phyloP scores from a whole-genome alignment of 2,888 invertebrate species.

The Rhagonycha fulva region DNA sequence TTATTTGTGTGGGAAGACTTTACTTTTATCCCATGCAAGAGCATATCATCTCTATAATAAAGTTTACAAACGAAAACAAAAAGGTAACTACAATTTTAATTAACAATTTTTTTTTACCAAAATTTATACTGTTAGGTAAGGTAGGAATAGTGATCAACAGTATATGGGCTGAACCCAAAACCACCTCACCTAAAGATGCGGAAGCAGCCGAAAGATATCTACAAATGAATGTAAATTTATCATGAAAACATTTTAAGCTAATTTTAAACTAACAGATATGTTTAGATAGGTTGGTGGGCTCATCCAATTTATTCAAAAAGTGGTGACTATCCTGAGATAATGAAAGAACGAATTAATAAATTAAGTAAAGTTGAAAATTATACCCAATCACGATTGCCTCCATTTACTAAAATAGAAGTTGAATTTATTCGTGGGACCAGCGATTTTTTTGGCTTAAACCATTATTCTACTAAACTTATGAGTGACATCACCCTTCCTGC shows the following conservation, averaged over 20 bases:
- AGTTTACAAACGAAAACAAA: conserved; percentile 53
- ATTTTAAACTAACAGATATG: conserved; percentile 24
- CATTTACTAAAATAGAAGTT: conserved; percentile 54
- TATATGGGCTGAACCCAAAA: conserved; percentile 61
- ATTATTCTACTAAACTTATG: conserved; percentile 61
- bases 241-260: too few relatives aligned
- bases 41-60: conserved; percentile 64
- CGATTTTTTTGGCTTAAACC: conserved; percentile 71
- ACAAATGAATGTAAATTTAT: conserved; percentile 59
- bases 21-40: conserved; percentile 67
- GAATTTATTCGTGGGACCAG: conserved; percentile 55
- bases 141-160: conserved; percentile 63
- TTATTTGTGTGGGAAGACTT: conserved; percentile 66
- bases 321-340: conserved; percentile 60
- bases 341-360: conserved; percentile 54
- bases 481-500: conserved; percentile 42
- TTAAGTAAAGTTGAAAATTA: conserved; percentile 55
- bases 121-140: conserved; percentile 60
- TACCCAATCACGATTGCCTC: conserved; percentile 54
- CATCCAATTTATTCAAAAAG: conserved; percentile 55
- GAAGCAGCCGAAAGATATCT: conserved; percentile 61
- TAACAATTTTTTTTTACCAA: not conserved
- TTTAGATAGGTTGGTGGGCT: conserved; percentile 55
- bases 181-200: conserved; percentile 55
- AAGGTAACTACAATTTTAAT: conserved; percentile 26